phyloP scores from a whole-genome alignment of 2,797 vertebrate genomes.

The Dallia pectoralis region DNA sequence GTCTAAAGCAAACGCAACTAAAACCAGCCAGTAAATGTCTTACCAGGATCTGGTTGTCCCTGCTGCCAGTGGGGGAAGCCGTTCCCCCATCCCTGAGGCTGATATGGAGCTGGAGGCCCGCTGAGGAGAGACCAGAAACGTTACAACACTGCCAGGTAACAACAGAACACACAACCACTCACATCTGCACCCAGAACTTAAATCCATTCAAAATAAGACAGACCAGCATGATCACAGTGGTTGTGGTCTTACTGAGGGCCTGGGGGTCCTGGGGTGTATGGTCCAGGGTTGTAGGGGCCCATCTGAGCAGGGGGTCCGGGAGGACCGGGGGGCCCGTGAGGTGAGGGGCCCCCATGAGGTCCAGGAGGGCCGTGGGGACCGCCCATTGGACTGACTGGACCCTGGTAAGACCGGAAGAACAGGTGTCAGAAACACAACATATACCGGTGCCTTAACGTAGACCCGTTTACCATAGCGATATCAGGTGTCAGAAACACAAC shows the following conservation, averaged over 20 bases:
- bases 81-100: conserved; percentile 97
- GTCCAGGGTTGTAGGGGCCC: conserved; percentile 97
- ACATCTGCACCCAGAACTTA: too few species aligned
- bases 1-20: neutral
- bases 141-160: neutral
- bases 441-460: neutral
- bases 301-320: conserved; percentile 93
- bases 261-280: conserved; percentile 95
- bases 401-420: conserved; percentile 66
- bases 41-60: conserved; percentile 96
- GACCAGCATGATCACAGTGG: too few species aligned
- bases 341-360: conserved; percentile 89
- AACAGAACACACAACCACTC: neutral
- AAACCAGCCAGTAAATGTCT: conserved; percentile 39
- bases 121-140: conserved; percentile 58
- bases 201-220: too few species aligned
- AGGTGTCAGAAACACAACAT: neutral
- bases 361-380: conserved; percentile 89
- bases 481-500: neutral
- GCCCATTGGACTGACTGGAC: conserved; percentile 95
- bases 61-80: conserved; percentile 98
- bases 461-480: too few species aligned
- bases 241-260: conserved; percentile 94
- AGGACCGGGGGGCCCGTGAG: conserved; percentile 93
- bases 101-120: conserved; percentile 94